Base-by-base conservation (phyloP, 92 coral and sea anemone species). In the Micromussa lordhowensis region DNA sequence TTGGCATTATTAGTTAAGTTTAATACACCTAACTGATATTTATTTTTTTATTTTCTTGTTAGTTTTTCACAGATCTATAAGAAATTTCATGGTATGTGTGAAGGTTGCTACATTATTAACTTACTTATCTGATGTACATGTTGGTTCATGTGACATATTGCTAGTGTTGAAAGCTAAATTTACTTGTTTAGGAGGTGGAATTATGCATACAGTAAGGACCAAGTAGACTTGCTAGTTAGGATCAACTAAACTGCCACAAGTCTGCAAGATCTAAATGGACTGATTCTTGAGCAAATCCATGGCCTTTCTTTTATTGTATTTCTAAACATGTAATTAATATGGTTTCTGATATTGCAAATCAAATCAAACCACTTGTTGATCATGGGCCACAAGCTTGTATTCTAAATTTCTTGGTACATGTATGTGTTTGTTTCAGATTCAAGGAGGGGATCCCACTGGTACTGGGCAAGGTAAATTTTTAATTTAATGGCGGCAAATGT, bases 391-490 rank as follows among this genome's bases (percentile, higher is more conserved):
- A 40, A 57, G n/a, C 1, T 0, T 18, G 17, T 58, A 1, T 15
- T 4, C 64, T 58, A 19, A 61, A 61, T 61, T 61, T 1, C 29
- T 80, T 3, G 19, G 0, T 21, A 31, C 15, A 1, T 53, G 82
- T 21, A 32, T n/a, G 3, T 51, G 82, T 83, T 83, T n/a, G 11
- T 44, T 68, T 35, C 79, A 97, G 99, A 96, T 97, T 68, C 99
- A 97, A 94, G 99, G 99, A n/a, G 99, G 99, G 18, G 99, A 97
- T 57, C 99, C 99, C 30, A 93, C 96, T 29, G 99, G 99, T 44
- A 97, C 99, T 7, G 99, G 99, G 19, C 85, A 92, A 94, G 99
- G 99, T 96, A 68, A 15, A 31, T 8, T 4, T 17, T 49, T 29
- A 14, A 24, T 40, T 44, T 1, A 44, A 40, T n/a, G n/a, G n/a